Percentiles rank a stretch among this genome's conserved stretches.
phyloP scores from a whole-genome alignment of 2,888 invertebrate genomes.

The Ethmia dodecea region DNA sequence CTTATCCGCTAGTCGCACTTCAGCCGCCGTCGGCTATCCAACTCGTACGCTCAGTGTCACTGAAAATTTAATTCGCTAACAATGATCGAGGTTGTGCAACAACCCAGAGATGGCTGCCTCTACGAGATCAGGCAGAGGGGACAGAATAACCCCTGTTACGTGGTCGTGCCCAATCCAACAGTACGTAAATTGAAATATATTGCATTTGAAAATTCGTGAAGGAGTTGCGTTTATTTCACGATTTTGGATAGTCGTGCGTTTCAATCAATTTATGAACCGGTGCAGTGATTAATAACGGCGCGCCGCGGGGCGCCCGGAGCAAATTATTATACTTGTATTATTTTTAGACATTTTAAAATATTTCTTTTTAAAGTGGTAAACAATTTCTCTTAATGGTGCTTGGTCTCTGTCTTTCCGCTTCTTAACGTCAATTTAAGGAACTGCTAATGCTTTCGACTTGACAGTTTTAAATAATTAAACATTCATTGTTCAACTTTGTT shows the following conservation, averaged over 20 bases:
- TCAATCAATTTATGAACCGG: constrained; percentile 13
- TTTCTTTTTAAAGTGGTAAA: too few species aligned
- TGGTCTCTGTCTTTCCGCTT: too few species aligned
- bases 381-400: too few species aligned
- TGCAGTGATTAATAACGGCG: neutral
- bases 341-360: too few species aligned
- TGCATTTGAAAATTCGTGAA: constrained; percentile 8
- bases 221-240: constrained; percentile 6
- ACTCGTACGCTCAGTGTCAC: constrained; percentile 37
- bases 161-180: constrained; percentile 82
- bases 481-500: too few species aligned
- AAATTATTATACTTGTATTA: too few species aligned
- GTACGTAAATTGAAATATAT: constrained; percentile 58
- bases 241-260: constrained; percentile 15
- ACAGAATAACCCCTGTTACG: constrained; percentile 81
- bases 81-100: constrained; percentile 67
- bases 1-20: constrained; percentile 38
- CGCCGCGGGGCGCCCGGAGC: too few species aligned
- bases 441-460: too few species aligned
- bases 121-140: constrained; percentile 83
- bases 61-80: constrained; percentile 31
- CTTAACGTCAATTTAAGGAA: too few species aligned
- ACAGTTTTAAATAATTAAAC: too few species aligned
- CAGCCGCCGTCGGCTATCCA: constrained; percentile 36
- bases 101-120: constrained; percentile 75